Evolutionary conservation across 1,140 invertebrate genomes (phyloP), one percentile per base, ranked within the genome.

Genomic region (Heterodera schachtii): DNA sequence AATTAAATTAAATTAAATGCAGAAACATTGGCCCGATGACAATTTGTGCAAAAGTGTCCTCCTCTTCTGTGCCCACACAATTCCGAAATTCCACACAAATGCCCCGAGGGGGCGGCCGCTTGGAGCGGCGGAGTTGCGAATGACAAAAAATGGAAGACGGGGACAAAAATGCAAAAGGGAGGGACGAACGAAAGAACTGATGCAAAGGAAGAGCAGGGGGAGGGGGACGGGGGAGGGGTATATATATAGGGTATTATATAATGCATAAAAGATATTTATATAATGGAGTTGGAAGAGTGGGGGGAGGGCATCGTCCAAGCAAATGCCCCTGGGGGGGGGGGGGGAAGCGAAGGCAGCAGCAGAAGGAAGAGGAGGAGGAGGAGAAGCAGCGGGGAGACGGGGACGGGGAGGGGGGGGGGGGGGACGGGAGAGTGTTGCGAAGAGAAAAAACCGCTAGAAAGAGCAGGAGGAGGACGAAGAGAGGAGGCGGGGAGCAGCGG

Each of bases 361-460:
- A 31, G 31, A 31, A 31, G 31, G 31, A 52, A 19, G 57, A 19
- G 57, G 16, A 60, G 11, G 57, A 13, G 57, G 57, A 4, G 57
- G 16, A 60, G 16, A 16, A 5, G 11, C 57, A 19, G 57, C 57
- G 57, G 57, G 16, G 11, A 52, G 11, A 52, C 49, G 49, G 49
- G 6, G 49, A 52, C 49, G 49, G 49, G 6, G 49, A 52, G 11
- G 11, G 49, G 49, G 11, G 11, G 9, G 9, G 57, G 13, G 57
- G 57, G 57, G 57, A 60, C 57, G 49, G 57, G 57, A 60, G 57
- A 60, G 57, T 60, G 57, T 60, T 60, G 57, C 57, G 57, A 60
- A 60, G 57, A 60, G 57, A 60, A 60, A 60, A 60, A 60, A 60
- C 57, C 57, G 57, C 57, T 60, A 6, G 49, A 11, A 52, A 11